Evolutionary conservation across 2,888 invertebrate species (phyloP).

Genomic region (Seira ritae): DNA sequence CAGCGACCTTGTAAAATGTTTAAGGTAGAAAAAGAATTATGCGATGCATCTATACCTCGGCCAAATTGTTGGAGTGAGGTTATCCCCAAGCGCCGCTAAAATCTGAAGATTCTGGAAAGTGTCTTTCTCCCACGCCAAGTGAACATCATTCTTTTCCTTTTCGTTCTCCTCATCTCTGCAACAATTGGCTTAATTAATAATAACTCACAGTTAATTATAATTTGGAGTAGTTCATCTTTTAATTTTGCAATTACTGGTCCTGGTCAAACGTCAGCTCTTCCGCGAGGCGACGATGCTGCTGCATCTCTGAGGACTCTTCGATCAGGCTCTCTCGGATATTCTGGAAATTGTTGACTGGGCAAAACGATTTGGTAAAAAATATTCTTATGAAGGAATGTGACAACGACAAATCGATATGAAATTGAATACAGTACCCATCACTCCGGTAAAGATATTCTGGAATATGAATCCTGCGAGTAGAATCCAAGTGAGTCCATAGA

Average conservation of each 20-base stretch:
- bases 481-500: constrained; percentile 69
- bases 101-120: constrained; percentile 67
- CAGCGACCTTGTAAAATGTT: not conserved
- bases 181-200: no score
- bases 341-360: constrained; percentile 71
- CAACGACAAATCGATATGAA: not conserved
- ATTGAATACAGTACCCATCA: constrained; percentile 65
- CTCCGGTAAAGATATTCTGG: constrained; percentile 72
- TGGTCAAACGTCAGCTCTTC: constrained; percentile 21
- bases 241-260: no score
- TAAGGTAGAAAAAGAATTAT: not conserved
- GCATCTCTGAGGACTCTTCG: constrained; percentile 34
- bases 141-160: constrained; percentile 37
- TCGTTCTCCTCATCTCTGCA: constrained; percentile 17
- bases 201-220: no score
- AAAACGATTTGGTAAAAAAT: not conserved
- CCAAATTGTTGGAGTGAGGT: constrained; percentile 63
- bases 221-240: no score
- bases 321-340: constrained; percentile 63
- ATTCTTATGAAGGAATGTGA: not conserved
- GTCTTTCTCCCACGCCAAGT: constrained; percentile 64
- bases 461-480: constrained; percentile 72
- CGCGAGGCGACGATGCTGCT: constrained; percentile 32
- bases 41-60: constrained; percentile 46
- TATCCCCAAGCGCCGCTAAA: constrained; percentile 50